Base-by-base conservation (phyloP, 2,113 vertebrate genomes). In the Vidua chalybeata region DNA sequence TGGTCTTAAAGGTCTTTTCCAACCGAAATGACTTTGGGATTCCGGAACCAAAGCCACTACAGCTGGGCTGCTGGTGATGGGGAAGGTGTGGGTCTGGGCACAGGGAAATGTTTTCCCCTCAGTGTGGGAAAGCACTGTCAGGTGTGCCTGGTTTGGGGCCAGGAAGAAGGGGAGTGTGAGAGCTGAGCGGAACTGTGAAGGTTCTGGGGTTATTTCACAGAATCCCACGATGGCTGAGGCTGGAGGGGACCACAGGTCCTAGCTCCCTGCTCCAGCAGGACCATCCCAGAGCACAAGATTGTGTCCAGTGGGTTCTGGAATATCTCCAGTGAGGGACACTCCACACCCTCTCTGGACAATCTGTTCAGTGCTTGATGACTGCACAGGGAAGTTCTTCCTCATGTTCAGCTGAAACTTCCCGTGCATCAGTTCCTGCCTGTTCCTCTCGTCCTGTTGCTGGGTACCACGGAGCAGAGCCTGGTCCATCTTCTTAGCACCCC, bases 151-250 rank as follows among this genome's bases (percentile, higher is more conserved):
- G 43, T 52, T 63, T 54, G 48, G 43, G 48, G 58, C 15, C 17
- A 3, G 52, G 41, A 39, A 7, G 17, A 17, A 3, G 2, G 7
- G 15, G 16, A 18, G 0, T 10, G 13, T 17, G 21, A 33, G 37
- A 31, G 30, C 27, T 37, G 82, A 58, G 30, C 33, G 8, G 54
- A 17, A 45, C 22, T 30, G 27, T 52, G 77, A 59, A 52, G 27
- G 14, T 23, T 10, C 9, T 66, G 52, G 28, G 33, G 13, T 52
- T 59, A 21, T 74, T 59, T 59, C 22, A 54, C 27, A 52, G 33
- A 52, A 52, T 45, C 9, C 46, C 10, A 18, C 1, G 1, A 37
- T 61, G 54, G 33, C 9, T 61, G 19, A 33, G 23, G 45, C 23
- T 74, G 37, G 27, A 59, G 30, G 18, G 27, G 17, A 23, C 13